phyloP scores from a whole-genome alignment of 2,113 vertebrate genomes.

The Paradisaea rubra region DNA sequence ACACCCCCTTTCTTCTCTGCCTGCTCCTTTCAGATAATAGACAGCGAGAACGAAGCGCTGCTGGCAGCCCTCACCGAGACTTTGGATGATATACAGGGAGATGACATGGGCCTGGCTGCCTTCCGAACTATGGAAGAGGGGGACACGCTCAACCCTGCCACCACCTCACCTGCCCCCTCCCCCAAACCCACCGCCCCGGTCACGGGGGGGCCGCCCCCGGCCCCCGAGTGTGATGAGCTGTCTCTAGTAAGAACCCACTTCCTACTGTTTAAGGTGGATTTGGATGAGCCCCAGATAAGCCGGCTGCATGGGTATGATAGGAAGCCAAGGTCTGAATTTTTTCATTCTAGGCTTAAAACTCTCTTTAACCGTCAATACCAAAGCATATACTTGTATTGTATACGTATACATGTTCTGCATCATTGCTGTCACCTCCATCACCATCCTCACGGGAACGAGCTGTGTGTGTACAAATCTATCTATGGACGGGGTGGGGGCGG shows the following conservation, averaged over 20 bases:
- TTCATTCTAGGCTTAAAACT: conserved; percentile 81
- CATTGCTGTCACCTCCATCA: conserved; percentile 63
- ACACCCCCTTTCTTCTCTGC: conserved; percentile 7
- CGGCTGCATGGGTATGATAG: conserved; percentile 77
- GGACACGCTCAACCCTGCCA: conserved; percentile 73
- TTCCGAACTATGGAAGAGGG: conserved; percentile 86
- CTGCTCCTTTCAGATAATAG: conserved; percentile 78
- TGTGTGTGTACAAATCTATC: not conserved
- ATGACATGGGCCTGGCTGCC: conserved; percentile 85
- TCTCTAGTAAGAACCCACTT: conserved; percentile 89
- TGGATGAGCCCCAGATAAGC: conserved; percentile 77
- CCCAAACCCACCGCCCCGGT: conserved; percentile 66
- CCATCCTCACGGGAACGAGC: conserved; percentile 48
- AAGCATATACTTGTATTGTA: conserved; percentile 72
- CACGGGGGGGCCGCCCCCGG: conserved; percentile 65
- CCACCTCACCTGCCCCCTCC: conserved; percentile 68
- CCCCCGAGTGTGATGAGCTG: conserved; percentile 84
- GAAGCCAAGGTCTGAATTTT: conserved; percentile 86
- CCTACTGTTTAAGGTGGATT: conserved; percentile 76
- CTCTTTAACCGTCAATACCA: conserved; percentile 67
- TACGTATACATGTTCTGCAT: conserved; percentile 70
- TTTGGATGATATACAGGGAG: conserved; percentile 89
- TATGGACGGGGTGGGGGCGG: not conserved
- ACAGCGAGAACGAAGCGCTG: conserved; percentile 91
- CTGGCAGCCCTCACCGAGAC: conserved; percentile 93